Conservation (phyloP, 1,140 invertebrate species). For the Eciton burchellii region DNA sequence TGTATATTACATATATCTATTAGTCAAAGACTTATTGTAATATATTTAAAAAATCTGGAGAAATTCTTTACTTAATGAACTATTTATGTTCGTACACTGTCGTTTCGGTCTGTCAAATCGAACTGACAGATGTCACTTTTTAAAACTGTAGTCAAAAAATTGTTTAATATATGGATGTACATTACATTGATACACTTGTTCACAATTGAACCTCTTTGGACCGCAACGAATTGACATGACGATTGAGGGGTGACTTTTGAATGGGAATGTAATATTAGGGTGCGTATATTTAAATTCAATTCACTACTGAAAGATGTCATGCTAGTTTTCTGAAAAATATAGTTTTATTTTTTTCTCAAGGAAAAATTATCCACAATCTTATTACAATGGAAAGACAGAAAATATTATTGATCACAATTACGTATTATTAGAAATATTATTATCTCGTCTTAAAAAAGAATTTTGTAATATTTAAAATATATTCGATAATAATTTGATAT, state of each 20-base stretch:
- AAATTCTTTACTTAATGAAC: slow-evolving; percentile 53
- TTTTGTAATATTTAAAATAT: too few species aligned
- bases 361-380: not conserved
- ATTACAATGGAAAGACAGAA: not conserved
- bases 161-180: slow-evolving; percentile 69
- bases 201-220: slow-evolving; percentile 73
- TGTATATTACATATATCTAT: not conserved
- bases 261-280: slow-evolving; percentile 76
- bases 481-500: too few species aligned
- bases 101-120: slow-evolving; percentile 81
- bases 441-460: not conserved
- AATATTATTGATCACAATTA: not conserved
- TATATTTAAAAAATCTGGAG: not conserved
- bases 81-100: slow-evolving; percentile 39
- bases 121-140: slow-evolving; percentile 83
- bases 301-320: not conserved
- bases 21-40: slow-evolving; percentile 26
- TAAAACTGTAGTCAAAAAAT: slow-evolving; percentile 81
- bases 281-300: slow-evolving; percentile 64
- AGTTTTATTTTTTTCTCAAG: slow-evolving; percentile 16
- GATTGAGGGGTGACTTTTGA: slow-evolving; percentile 81
- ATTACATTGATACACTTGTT: slow-evolving; percentile 76
- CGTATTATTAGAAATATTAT: not conserved
- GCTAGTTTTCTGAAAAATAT: slow-evolving; percentile 25
- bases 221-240: slow-evolving; percentile 80